Evolutionary conservation across 2,888 invertebrate genomes (phyloP).

Genomic region (Drosophila testacea): DNA sequence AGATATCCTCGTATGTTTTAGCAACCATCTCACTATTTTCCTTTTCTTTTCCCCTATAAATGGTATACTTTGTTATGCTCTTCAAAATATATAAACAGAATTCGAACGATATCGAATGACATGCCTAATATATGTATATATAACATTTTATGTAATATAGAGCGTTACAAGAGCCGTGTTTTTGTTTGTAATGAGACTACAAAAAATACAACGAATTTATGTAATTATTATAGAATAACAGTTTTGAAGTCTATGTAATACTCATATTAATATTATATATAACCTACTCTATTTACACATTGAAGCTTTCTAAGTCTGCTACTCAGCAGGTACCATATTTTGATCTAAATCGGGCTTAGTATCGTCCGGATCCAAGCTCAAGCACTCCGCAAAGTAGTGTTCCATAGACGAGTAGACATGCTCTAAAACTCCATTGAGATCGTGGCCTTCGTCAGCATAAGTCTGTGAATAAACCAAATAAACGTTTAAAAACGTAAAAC

Average conservation of each 20-base stretch:
- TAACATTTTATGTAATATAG: slow-evolving; percentile 29
- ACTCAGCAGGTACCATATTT: slow-evolving; percentile 83
- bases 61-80: slow-evolving; percentile 28
- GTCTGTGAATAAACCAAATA: slow-evolving; percentile 87
- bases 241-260: slow-evolving; percentile 44
- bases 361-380: slow-evolving; percentile 93
- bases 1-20: slow-evolving; percentile 13
- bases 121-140: slow-evolving; percentile 29
- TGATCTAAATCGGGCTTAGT: slow-evolving; percentile 87
- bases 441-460: slow-evolving; percentile 96
- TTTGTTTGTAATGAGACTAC: slow-evolving; percentile 35
- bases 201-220: slow-evolving; percentile 19
- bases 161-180: slow-evolving; percentile 34
- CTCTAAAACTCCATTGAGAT: slow-evolving; percentile 92
- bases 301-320: slow-evolving; percentile 48
- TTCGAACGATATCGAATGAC: slow-evolving; percentile 31
- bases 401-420: slow-evolving; percentile 97
- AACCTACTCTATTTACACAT: slow-evolving; percentile 60
- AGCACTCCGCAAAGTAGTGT: slow-evolving; percentile 95
- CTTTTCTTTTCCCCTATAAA: slow-evolving; percentile 4
- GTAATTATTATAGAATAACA: slow-evolving; percentile 44
- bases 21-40: slow-evolving; percentile 17
- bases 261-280: slow-evolving; percentile 35
- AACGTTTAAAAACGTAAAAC: no score
- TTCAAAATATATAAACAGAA: slow-evolving; percentile 10